A percentile compares a stretch with the other conserved stretches of the same genome.
Evolutionary conservation across 1,140 invertebrate species (phyloP).

Genomic region (Zaprionus taronus): DNA sequence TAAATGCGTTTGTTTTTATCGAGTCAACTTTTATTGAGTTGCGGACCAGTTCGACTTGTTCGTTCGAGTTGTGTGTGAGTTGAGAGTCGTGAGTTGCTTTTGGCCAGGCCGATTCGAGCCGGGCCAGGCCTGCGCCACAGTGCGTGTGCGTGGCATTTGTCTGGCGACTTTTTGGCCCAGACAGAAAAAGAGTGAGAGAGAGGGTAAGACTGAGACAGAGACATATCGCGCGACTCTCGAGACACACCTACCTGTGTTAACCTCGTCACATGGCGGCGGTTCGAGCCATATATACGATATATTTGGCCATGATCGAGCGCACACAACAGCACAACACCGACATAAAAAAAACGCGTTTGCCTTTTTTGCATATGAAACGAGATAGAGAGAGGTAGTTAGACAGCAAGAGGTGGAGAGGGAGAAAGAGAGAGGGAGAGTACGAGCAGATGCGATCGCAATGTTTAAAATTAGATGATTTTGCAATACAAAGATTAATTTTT

Average conservation of each 20-base stretch:
- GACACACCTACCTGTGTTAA: constrained; percentile 64
- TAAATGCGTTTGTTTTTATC: constrained; percentile 63
- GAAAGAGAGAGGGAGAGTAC: background rate
- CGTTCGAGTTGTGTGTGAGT: constrained; percentile 54
- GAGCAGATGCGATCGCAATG: constrained; percentile 31
- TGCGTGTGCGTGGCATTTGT: constrained; percentile 69
- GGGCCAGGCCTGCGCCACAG: constrained; percentile 1
- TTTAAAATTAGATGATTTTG: constrained; percentile 72
- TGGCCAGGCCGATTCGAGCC: background rate
- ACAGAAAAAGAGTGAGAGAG: constrained; percentile 15
- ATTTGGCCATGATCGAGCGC: constrained; percentile 75
- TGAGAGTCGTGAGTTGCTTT: constrained; percentile 5
- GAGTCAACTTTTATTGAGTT: constrained; percentile 44
- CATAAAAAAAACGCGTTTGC: constrained; percentile 35
- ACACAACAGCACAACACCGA: constrained; percentile 34
- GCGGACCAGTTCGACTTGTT: constrained; percentile 69
- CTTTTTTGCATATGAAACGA: constrained; percentile 32
- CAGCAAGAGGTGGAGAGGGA: background rate
- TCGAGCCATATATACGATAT: constrained; percentile 40
- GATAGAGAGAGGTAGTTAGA: background rate
- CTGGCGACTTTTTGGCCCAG: constrained; percentile 67
- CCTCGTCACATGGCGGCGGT: constrained; percentile 32
- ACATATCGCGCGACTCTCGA: constrained; percentile 4
- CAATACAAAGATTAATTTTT: constrained; percentile 76
- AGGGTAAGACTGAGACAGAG: background rate